Conservation (phyloP, 2,797 vertebrate species). For the Bradypodion ventrale region DNA sequence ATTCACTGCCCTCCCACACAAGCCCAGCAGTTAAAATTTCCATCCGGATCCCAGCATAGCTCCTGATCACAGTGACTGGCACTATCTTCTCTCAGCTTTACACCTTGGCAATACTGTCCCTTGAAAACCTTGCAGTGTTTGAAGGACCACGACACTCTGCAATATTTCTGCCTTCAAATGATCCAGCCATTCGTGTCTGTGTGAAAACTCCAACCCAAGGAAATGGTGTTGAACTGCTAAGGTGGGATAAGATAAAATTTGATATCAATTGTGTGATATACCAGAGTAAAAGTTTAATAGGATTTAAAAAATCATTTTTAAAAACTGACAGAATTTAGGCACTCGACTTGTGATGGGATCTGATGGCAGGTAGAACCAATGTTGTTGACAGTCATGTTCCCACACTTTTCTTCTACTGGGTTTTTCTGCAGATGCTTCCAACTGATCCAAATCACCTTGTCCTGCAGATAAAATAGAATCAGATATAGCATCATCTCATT, state of each 20-base stretch:
- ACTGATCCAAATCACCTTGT: too few species aligned
- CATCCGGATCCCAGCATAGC: not conserved
- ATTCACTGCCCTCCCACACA: not conserved
- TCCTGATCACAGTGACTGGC: not conserved
- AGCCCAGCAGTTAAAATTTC: not conserved
- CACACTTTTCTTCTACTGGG: too few species aligned
- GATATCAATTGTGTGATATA: too few species aligned
- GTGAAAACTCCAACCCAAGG: not conserved
- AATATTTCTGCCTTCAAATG: not conserved
- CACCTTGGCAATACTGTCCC: not conserved
- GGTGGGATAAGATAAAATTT: too few species aligned
- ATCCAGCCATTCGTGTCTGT: not conserved
- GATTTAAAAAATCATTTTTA: too few species aligned
- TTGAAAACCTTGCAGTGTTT: not conserved
- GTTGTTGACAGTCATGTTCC: not conserved
- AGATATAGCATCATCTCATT: too few species aligned
- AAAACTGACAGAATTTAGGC: too few species aligned
- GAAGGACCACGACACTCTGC: not conserved
- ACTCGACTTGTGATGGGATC: not conserved
- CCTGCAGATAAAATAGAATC: too few species aligned
- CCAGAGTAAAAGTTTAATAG: too few species aligned
- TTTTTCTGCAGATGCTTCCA: too few species aligned
- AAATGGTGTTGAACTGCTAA: not conserved
- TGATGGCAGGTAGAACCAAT: not conserved
- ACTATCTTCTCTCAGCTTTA: too few species aligned